phyloP scores from a whole-genome alignment of 2,888 invertebrate genomes.

The Sicus ferrugineus region DNA sequence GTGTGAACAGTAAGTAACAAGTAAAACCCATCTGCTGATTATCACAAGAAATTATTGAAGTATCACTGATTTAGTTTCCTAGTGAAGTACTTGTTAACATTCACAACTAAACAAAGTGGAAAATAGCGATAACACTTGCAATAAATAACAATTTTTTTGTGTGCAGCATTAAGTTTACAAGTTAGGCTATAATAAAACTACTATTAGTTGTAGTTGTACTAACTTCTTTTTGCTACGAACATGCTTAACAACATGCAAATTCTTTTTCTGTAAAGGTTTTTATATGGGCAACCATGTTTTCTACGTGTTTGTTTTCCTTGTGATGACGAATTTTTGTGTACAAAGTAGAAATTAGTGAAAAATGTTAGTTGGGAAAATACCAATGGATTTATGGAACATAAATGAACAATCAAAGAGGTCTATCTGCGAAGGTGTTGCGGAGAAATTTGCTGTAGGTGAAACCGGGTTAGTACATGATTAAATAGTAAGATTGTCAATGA shows the following conservation, averaged over 20 bases:
- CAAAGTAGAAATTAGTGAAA: too few relatives aligned
- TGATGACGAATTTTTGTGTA: background rate
- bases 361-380: background rate
- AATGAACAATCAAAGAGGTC: too few relatives aligned
- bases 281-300: background rate
- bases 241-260: constrained; percentile 28
- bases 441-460: constrained; percentile 38
- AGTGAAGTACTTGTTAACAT: too few relatives aligned
- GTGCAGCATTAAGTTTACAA: background rate
- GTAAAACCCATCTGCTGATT: too few relatives aligned
- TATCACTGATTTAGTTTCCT: too few relatives aligned
- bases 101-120: too few relatives aligned
- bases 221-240: constrained; percentile 19
- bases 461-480: constrained; percentile 42
- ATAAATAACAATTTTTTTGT: background rate
- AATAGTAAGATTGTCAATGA: constrained; percentile 53
- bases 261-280: constrained; percentile 16
- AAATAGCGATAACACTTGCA: too few relatives aligned
- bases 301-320: background rate
- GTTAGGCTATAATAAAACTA: background rate
- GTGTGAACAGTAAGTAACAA: too few relatives aligned
- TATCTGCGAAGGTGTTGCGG: constrained; percentile 30
- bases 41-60: too few relatives aligned
- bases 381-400: background rate
- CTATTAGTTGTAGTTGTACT: background rate